Evolutionary conservation across 1,140 invertebrate genomes (phyloP).

Genomic region (Scaptomyza graminum): DNA sequence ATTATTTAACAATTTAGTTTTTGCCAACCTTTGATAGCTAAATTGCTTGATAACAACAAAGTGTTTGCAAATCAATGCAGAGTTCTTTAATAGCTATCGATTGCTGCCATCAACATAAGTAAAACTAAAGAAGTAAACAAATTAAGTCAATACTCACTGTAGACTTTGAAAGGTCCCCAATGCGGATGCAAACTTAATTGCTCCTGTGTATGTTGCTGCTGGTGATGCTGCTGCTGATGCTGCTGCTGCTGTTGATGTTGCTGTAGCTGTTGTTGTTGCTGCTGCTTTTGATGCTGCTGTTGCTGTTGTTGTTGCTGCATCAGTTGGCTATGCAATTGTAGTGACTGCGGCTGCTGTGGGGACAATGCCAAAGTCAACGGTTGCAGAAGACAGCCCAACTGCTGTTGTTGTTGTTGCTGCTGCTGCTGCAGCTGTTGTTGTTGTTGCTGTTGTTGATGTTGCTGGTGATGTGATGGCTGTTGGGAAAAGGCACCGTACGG

Average conservation of each 20-base stretch:
- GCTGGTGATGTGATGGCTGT: conserved; percentile 51
- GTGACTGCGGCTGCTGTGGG: conserved; percentile 74
- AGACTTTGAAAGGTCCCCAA: conserved; percentile 86
- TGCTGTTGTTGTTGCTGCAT: conserved; percentile 75
- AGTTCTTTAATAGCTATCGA: conserved; percentile 14
- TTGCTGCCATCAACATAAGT: neutral
- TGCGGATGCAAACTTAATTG: conserved; percentile 82
- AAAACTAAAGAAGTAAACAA: conserved; percentile 11
- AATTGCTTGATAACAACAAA: neutral
- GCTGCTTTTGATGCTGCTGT: conserved; percentile 60
- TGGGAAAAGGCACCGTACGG: conserved; percentile 50
- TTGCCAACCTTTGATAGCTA: neutral
- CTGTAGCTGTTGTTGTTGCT: conserved; percentile 50
- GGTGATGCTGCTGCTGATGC: conserved; percentile 66
- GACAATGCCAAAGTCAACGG: conserved; percentile 75
- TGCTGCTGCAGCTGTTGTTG: conserved; percentile 84
- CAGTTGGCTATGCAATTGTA: conserved; percentile 77
- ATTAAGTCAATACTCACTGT: conserved; percentile 86
- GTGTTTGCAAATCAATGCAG: conserved; percentile 9
- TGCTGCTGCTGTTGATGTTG: conserved; percentile 68
- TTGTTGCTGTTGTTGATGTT: conserved; percentile 79
- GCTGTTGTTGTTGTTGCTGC: conserved; percentile 62
- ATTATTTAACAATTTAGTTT: too few species aligned
- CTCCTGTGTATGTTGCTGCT: conserved; percentile 64
- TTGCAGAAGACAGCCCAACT: conserved; percentile 60